Conservation (phyloP, 2,888 invertebrate species). For the Anoncus sp. region DNA sequence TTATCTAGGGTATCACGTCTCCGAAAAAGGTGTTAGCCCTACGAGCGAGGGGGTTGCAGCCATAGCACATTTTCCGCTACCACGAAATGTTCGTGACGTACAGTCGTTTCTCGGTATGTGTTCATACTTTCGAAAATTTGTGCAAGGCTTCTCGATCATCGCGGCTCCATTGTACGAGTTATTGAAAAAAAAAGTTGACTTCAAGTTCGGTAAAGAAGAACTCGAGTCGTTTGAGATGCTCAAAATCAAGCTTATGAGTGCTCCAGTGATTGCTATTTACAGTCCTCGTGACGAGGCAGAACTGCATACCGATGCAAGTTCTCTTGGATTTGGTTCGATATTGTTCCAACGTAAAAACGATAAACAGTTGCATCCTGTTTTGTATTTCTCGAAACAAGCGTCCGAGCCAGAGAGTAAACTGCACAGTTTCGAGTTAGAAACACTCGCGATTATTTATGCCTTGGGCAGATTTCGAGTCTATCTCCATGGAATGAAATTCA, state of each 20-base stretch:
- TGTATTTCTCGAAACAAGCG: conserved; percentile 75
- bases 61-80: conserved; percentile 68
- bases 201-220: conserved; percentile 68
- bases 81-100: conserved; percentile 61
- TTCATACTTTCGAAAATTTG: conserved; percentile 70
- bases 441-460: conserved; percentile 66
- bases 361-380: conserved; percentile 72
- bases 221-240: conserved; percentile 46
- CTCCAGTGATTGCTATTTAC: conserved; percentile 60
- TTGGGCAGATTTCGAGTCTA: conserved; percentile 71
- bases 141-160: conserved; percentile 63
- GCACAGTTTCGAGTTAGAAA: conserved; percentile 74
- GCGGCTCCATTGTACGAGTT: conserved; percentile 74
- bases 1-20: conserved; percentile 64
- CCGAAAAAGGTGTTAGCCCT: conserved; percentile 54
- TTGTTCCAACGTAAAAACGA: conserved; percentile 74
- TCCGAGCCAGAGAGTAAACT: conserved; percentile 70
- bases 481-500: conserved; percentile 68
- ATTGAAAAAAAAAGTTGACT: conserved; percentile 62
- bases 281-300: conserved; percentile 40
- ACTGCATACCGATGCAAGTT: conserved; percentile 77
- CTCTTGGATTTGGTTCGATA: conserved; percentile 74
- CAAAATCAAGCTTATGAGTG: conserved; percentile 38
- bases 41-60: conserved; percentile 58
- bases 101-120: conserved; percentile 71